phyloP scores from a whole-genome alignment of 2,113 vertebrate species.

The Lophura nycthemera region DNA sequence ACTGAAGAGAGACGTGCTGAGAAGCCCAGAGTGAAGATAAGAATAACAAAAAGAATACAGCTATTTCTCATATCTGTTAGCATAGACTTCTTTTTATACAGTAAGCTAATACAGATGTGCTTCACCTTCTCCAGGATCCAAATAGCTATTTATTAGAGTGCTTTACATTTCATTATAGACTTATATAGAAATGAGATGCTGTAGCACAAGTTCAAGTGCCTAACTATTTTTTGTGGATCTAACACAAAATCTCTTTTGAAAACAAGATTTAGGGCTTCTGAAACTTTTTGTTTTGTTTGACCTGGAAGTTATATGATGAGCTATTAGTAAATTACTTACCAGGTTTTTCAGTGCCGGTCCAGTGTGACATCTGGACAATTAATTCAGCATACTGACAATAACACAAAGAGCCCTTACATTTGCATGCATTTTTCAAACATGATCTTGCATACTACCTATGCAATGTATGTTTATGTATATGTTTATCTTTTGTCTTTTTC shows the following conservation, averaged over 20 bases:
- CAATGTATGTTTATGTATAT: neutral
- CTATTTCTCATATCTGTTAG: neutral
- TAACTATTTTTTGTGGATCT: neutral
- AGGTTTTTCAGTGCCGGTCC: neutral
- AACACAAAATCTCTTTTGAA: neutral
- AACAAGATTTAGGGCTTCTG: constrained; percentile 1
- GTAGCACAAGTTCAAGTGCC: neutral
- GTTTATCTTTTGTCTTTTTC: constrained; percentile 42
- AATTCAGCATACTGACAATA: neutral
- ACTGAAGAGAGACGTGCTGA: neutral
- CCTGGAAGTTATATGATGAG: neutral
- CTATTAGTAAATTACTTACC: neutral
- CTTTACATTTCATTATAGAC: neutral
- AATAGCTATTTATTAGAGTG: neutral
- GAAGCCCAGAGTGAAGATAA: neutral
- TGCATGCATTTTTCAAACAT: neutral
- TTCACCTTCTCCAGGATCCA: neutral
- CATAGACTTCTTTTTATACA: neutral
- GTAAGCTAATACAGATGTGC: neutral
- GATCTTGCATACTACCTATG: neutral
- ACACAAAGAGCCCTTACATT: neutral
- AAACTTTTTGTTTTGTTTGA: neutral
- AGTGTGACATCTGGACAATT: fast-evolving
- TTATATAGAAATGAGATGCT: neutral
- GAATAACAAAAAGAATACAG: neutral